Conservation (phyloP, 1,140 invertebrate genomes). For the Drosophila obscura region DNA sequence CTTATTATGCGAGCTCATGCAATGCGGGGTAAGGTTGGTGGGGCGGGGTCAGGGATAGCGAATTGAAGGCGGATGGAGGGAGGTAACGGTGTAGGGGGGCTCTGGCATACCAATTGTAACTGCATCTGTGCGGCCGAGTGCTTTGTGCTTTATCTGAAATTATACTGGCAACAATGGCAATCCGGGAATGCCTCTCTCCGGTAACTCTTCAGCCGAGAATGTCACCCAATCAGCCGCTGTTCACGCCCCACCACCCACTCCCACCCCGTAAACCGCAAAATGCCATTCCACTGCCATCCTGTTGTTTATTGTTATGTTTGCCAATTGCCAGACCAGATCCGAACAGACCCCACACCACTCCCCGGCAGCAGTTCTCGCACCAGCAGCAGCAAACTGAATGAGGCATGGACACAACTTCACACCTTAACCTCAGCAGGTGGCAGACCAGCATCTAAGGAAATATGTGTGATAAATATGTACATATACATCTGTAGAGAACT, state of each 20-base stretch:
- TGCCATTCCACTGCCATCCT: slow-evolving; percentile 16
- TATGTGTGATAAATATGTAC: too few species aligned
- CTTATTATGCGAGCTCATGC: slow-evolving; percentile 78
- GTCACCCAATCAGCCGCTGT: too few species aligned
- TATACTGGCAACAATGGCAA: slow-evolving; percentile 60
- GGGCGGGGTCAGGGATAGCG: background rate
- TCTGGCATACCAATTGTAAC: slow-evolving; percentile 6
- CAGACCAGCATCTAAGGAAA: background rate
- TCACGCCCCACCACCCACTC: background rate
- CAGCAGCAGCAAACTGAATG: slow-evolving; percentile 27
- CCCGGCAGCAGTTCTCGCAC: too few species aligned
- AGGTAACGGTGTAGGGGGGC: slow-evolving; percentile 19
- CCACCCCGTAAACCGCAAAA: slow-evolving; percentile 13
- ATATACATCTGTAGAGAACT: too few species aligned
- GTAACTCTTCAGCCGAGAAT: too few species aligned
- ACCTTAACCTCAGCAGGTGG: slow-evolving; percentile 63
- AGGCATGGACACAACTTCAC: slow-evolving; percentile 46
- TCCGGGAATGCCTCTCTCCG: background rate
- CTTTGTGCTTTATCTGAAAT: slow-evolving; percentile 67
- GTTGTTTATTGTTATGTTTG: slow-evolving; percentile 71
- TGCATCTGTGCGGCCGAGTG: slow-evolving; percentile 28
- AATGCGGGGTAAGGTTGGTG: slow-evolving; percentile 25
- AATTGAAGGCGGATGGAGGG: background rate
- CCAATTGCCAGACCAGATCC: slow-evolving; percentile 51
- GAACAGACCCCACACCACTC: background rate